These are phyloP conservation scores for Erebia palarica DNA, from an alignment of 2,888 invertebrate species.

Conservation along the genomic window DNA sequence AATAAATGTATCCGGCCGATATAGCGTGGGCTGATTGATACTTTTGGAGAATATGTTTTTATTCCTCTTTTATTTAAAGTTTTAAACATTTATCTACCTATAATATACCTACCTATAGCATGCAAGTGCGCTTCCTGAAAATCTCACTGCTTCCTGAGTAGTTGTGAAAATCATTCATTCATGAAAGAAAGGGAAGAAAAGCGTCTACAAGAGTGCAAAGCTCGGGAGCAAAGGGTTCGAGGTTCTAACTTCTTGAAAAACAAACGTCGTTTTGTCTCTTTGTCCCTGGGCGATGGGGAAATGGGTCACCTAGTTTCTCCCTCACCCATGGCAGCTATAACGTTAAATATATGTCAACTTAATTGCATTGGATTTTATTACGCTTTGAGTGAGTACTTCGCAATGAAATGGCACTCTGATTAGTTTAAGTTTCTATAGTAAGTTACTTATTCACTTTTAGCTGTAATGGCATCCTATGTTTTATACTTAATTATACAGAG, in stretches of 20 bases:
- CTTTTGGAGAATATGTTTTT: conserved; percentile 2
- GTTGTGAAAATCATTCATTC: conserved; percentile 1
- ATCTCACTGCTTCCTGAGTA: background rate
- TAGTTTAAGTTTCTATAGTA: background rate
- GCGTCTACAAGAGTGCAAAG: conserved; percentile 40
- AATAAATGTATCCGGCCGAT: conserved; percentile 74
- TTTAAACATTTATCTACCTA: no score
- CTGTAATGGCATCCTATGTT: background rate
- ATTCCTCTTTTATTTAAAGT: background rate
- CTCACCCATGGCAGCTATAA: conserved; percentile 60
- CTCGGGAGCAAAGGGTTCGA: conserved; percentile 55
- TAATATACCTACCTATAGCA: no score
- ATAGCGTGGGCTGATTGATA: conserved; percentile 55
- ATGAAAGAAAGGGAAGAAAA: conserved; percentile 31
- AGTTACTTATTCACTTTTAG: background rate
- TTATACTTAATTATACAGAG: background rate
- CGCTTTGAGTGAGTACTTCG: conserved; percentile 22
- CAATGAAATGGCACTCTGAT: conserved; percentile 17
- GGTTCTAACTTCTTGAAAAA: conserved; percentile 54
- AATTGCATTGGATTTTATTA: conserved; percentile 63
- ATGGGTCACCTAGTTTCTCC: conserved; percentile 77
- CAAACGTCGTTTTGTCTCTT: conserved; percentile 57
- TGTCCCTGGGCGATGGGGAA: conserved; percentile 58
- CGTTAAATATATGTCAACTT: conserved; percentile 58
- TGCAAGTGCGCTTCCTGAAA: background rate